Conservation (phyloP, 2,113 vertebrate genomes). For the Nymphicus hollandicus region DNA sequence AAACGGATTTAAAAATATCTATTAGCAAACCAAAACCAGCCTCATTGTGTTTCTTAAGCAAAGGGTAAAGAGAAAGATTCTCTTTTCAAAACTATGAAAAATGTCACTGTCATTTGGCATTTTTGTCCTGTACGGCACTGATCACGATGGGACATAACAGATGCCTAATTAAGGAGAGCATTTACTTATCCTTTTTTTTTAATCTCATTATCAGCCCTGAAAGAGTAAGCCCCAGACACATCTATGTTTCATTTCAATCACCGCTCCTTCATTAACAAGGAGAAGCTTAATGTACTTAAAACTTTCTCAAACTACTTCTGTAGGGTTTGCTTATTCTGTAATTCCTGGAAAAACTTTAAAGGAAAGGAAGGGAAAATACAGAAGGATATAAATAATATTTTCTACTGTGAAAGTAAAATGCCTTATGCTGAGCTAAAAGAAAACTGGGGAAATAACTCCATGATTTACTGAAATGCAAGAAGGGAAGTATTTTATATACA, state of each 20-base stretch:
- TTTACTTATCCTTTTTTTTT: neutral
- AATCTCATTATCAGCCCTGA: slow-evolving; percentile 13
- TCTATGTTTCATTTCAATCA: neutral
- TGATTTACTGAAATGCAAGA: neutral
- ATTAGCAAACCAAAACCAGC: neutral
- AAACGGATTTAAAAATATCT: slow-evolving; percentile 26
- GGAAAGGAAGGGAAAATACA: neutral
- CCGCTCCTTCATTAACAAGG: neutral
- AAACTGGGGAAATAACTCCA: neutral
- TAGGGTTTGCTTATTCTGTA: neutral
- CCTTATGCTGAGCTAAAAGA: neutral
- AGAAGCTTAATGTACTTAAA: neutral
- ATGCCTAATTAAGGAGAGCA: slow-evolving; percentile 16
- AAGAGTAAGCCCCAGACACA: neutral
- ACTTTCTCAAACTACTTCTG: neutral
- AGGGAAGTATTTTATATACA: neutral
- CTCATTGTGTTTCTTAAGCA: neutral
- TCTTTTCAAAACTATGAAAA: neutral
- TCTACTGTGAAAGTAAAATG: neutral
- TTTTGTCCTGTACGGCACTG: neutral
- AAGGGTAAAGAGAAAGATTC: neutral
- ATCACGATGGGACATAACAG: neutral
- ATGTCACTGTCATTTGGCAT: neutral
- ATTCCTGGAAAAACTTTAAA: neutral
- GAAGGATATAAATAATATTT: neutral